Percentiles rank a stretch among this genome's conserved stretches.
phyloP scores from a whole-genome alignment of 2,113 vertebrate species.

The Aramus guarauna region DNA sequence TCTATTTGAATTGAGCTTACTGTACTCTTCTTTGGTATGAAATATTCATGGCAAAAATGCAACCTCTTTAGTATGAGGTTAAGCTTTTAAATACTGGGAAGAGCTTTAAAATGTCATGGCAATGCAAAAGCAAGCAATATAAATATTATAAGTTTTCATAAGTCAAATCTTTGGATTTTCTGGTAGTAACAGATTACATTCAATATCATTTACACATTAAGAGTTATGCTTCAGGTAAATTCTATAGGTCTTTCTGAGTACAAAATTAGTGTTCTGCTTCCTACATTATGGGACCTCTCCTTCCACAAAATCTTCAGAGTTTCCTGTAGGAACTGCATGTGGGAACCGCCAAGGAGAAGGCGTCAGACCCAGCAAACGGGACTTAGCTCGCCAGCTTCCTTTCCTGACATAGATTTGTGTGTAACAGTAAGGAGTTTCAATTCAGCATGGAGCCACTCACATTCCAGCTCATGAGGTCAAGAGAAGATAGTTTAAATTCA shows the following conservation, averaged over 20 bases:
- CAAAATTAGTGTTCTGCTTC: neutral
- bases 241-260: neutral
- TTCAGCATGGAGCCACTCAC: neutral
- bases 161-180: slow-evolving; percentile 45
- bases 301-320: neutral
- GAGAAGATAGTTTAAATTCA: neutral
- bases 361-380: neutral
- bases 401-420: neutral
- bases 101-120: slow-evolving; percentile 52
- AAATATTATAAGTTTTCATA: slow-evolving; percentile 25
- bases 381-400: neutral
- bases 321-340: neutral
- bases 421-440: neutral
- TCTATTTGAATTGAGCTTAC: slow-evolving; percentile 46
- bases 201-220: slow-evolving; percentile 7
- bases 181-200: neutral
- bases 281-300: neutral
- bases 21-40: slow-evolving; percentile 17
- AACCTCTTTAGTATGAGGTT: slow-evolving; percentile 21
- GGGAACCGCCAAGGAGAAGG: neutral
- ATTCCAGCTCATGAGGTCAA: neutral
- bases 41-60: slow-evolving; percentile 50
- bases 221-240: slow-evolving; percentile 19
- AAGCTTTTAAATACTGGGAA: slow-evolving; percentile 43
- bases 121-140: slow-evolving; percentile 11